Evolutionary conservation across 2,888 invertebrate genomes (phyloP).

Genomic region (Cephus nigrinus): DNA sequence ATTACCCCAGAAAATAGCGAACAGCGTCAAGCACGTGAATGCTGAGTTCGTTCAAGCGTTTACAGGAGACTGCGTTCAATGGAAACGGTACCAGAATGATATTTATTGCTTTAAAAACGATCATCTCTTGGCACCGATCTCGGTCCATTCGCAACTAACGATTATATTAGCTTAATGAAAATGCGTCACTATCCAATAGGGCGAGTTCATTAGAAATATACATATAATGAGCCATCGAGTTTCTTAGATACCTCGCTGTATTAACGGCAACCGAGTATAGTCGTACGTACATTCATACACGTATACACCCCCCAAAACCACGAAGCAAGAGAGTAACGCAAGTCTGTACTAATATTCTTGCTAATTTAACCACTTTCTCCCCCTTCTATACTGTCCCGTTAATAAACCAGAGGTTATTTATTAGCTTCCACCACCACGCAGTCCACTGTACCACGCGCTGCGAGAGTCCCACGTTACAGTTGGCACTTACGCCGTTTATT

Average conservation of each 20-base stretch:
- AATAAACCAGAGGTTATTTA: conserved; percentile 66
- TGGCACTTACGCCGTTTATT: conserved; percentile 59
- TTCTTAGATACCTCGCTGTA: background rate
- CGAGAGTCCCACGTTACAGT: conserved; percentile 18
- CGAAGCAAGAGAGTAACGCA: background rate
- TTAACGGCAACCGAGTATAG: background rate
- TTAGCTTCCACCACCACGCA: conserved; percentile 44
- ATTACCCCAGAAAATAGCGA: conserved; percentile 1
- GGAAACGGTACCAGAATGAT: background rate
- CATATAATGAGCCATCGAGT: background rate
- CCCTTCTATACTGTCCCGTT: conserved; percentile 41
- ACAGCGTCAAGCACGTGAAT: background rate
- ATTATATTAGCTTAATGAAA: background rate
- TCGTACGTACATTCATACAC: background rate
- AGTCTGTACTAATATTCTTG: conserved; percentile 58
- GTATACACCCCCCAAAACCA: background rate
- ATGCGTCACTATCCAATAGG: background rate
- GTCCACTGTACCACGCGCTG: conserved; percentile 29
- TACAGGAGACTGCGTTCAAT: background rate
- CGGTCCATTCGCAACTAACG: background rate
- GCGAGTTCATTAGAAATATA: background rate
- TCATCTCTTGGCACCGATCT: background rate
- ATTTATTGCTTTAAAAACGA: background rate
- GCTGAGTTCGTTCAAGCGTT: conserved; percentile 4
- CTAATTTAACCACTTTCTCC: conserved; percentile 59